Evolutionary conservation across 1,140 invertebrate species (phyloP).

Genomic region (Temnothorax curvispinosus): DNA sequence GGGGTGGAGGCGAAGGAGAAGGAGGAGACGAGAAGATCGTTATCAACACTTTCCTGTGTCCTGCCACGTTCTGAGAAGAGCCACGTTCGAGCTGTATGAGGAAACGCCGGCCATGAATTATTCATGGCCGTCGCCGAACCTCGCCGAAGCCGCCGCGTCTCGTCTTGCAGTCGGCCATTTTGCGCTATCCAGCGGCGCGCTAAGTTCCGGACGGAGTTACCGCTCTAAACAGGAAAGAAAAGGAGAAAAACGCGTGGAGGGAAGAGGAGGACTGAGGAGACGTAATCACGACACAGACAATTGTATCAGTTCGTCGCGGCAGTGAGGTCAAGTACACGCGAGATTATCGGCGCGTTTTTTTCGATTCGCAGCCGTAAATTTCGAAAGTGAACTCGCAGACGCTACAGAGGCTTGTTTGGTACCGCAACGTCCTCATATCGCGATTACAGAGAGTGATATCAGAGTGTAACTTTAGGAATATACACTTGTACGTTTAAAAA

Average conservation of each 20-base stretch:
- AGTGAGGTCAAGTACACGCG: conserved; percentile 24
- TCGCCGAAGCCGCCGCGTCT: conserved; percentile 34
- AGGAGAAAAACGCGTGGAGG: neutral
- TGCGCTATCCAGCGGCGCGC: conserved; percentile 40
- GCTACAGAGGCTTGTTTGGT: neutral
- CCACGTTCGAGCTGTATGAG: conserved; percentile 82
- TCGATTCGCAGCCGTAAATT: conserved; percentile 5
- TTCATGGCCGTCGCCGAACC: conserved; percentile 84
- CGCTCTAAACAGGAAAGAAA: conserved; percentile 3
- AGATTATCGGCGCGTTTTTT: conserved; percentile 32
- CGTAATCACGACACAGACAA: conserved; percentile 29
- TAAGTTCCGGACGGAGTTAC: conserved; percentile 41
- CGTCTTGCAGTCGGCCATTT: conserved; percentile 45
- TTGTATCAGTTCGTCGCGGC: conserved; percentile 9
- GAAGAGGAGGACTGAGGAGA: neutral
- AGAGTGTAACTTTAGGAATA: neutral
- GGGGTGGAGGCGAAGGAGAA: conserved; percentile 17
- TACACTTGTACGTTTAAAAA: neutral
- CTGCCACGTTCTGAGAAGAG: conserved; percentile 85
- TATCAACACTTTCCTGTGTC: conserved; percentile 85
- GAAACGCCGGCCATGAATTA: conserved; percentile 85
- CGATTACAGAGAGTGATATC: neutral
- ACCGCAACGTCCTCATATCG: neutral
- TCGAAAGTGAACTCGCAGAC: neutral
- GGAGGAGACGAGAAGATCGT: conserved; percentile 76